Conservation (phyloP, 2,113 vertebrate genomes). For the Muntiacus reevesi region DNA sequence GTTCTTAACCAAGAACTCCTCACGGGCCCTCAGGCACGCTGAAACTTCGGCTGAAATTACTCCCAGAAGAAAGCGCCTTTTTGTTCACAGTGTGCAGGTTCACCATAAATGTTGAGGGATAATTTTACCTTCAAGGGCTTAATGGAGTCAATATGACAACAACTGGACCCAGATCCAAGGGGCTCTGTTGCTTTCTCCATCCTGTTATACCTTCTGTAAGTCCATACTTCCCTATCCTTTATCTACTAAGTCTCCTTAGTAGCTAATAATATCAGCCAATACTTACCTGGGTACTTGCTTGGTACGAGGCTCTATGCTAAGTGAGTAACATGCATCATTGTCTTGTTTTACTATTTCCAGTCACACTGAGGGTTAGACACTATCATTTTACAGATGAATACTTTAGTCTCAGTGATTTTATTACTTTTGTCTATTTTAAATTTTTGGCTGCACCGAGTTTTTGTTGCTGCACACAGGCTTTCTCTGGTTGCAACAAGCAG, state of each 20-base stretch:
- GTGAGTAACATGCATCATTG: not conserved
- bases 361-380: not conserved
- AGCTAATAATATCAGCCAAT: not conserved
- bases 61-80: no score
- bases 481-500: not conserved
- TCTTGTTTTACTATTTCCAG: not conserved
- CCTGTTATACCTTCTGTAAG: slow-evolving; percentile 83
- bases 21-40: no score
- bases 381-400: slow-evolving; percentile 21
- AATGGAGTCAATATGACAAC: not conserved
- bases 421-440: not conserved
- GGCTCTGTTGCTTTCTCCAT: slow-evolving; percentile 79
- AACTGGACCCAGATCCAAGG: slow-evolving; percentile 26
- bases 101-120: no score
- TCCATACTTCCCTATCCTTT: not conserved
- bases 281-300: not conserved
- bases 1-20: no score
- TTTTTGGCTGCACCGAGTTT: not conserved
- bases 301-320: not conserved
- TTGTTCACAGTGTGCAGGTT: no score
- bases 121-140: slow-evolving; percentile 65
- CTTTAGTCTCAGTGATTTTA: not conserved
- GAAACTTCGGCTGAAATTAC: no score
- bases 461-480: not conserved
- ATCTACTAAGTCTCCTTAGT: not conserved